Conservation (phyloP, 1,140 invertebrate species). For the Bombus sibiricus region DNA sequence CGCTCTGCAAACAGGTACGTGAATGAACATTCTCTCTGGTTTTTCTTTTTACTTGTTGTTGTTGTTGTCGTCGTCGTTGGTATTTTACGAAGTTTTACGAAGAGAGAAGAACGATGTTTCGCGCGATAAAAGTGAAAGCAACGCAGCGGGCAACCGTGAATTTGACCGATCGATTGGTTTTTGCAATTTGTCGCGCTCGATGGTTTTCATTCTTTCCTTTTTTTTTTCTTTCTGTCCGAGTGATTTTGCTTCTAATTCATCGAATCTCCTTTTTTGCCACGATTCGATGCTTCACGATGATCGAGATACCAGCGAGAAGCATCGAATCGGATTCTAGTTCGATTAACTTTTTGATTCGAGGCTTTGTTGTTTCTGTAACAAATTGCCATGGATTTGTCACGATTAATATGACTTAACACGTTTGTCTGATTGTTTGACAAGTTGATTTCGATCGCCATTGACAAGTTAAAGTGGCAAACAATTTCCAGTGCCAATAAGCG, state of each 20-base stretch:
- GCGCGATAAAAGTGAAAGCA: constrained; percentile 37
- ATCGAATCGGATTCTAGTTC: not conserved
- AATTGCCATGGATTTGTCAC: not conserved
- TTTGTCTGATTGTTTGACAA: not conserved
- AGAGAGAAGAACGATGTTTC: not conserved
- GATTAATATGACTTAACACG: not conserved
- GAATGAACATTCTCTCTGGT: not conserved
- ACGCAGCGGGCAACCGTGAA: constrained; percentile 14
- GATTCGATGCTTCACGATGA: not conserved
- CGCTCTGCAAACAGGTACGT: constrained; percentile 1
- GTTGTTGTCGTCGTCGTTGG: not conserved
- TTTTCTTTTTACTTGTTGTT: not conserved
- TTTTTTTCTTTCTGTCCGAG: not conserved
- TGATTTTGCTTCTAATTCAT: not conserved
- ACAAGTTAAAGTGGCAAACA: not conserved
- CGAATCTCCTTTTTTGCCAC: too few relatives aligned
- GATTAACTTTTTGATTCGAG: not conserved
- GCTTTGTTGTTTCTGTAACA: not conserved
- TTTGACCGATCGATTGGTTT: constrained; percentile 22
- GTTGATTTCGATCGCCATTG: not conserved
- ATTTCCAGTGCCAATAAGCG: not conserved
- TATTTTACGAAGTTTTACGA: not conserved
- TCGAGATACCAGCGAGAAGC: not conserved
- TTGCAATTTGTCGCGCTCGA: not conserved
- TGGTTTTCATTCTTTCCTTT: not conserved